phyloP scores from a whole-genome alignment of 2,797 vertebrate species.

The Halcyon chelicuti region DNA sequence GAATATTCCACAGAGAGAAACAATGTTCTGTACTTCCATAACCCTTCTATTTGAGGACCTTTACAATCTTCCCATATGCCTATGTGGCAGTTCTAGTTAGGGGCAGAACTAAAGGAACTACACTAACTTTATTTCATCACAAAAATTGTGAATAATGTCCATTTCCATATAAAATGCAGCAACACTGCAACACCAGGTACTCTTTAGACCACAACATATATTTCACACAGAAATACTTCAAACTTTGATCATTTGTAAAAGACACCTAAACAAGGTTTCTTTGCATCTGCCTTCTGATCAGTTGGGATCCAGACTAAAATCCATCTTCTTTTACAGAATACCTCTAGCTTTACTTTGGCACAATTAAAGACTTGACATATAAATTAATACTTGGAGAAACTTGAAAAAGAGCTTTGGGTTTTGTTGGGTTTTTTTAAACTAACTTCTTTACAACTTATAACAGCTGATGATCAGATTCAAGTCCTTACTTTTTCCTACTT shows the following conservation, averaged over 20 bases:
- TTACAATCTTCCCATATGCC: neutral
- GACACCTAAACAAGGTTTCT: neutral
- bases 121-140: neutral
- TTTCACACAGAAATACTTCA: neutral
- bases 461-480: neutral
- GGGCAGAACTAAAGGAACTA: neutral
- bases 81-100: neutral
- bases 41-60: neutral
- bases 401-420: neutral
- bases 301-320: neutral
- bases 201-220: neutral
- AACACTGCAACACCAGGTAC: neutral
- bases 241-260: neutral
- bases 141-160: neutral
- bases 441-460: neutral
- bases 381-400: neutral
- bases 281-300: neutral
- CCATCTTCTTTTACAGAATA: neutral
- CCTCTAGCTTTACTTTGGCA: neutral
- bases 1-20: slow-evolving; percentile 4
- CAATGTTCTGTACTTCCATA: neutral
- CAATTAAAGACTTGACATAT: neutral
- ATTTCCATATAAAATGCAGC: neutral
- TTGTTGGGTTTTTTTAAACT: neutral
- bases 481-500: neutral